Evolutionary conservation across 2,113 vertebrate genomes (phyloP).

Genomic region (Tragelaphus strepsiceros): DNA sequence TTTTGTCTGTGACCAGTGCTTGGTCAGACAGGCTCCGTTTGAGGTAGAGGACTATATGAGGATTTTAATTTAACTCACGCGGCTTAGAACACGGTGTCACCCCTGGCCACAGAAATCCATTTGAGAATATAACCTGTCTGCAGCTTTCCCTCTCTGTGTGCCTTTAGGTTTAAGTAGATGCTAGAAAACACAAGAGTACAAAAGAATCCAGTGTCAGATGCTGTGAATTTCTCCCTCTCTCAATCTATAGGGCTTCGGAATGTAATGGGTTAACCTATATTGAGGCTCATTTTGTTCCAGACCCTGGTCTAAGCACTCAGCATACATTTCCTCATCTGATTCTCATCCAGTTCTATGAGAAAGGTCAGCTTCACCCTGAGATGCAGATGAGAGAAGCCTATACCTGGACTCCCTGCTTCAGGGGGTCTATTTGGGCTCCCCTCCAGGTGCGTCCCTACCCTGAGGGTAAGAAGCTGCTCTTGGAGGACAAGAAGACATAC

Average conservation of each 20-base stretch:
- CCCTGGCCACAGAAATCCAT: background rate
- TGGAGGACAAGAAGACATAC: background rate
- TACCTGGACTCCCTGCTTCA: background rate
- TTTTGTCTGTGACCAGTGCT: constrained; percentile 18
- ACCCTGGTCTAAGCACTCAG: background rate
- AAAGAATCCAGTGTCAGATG: background rate
- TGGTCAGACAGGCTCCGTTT: constrained; percentile 8
- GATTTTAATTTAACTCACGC: constrained; percentile 48
- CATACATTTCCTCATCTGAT: background rate
- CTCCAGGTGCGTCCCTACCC: background rate
- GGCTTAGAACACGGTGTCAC: background rate
- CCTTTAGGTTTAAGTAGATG: constrained; percentile 13
- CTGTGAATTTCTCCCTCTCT: background rate
- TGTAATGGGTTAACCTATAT: background rate
- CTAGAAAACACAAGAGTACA: background rate
- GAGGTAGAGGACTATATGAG: background rate
- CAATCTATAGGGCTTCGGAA: background rate
- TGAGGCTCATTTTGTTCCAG: background rate
- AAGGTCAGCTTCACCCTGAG: background rate
- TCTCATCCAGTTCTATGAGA: background rate
- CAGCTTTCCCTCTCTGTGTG: background rate
- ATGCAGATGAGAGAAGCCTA: background rate
- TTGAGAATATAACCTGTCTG: constrained; percentile 13
- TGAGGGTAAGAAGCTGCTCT: background rate
- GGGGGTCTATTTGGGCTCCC: background rate